Evolutionary conservation across 2,888 invertebrate species (phyloP), one percentile per base, ranked within the genome.

Genomic region (Hyposoter didymator): DNA sequence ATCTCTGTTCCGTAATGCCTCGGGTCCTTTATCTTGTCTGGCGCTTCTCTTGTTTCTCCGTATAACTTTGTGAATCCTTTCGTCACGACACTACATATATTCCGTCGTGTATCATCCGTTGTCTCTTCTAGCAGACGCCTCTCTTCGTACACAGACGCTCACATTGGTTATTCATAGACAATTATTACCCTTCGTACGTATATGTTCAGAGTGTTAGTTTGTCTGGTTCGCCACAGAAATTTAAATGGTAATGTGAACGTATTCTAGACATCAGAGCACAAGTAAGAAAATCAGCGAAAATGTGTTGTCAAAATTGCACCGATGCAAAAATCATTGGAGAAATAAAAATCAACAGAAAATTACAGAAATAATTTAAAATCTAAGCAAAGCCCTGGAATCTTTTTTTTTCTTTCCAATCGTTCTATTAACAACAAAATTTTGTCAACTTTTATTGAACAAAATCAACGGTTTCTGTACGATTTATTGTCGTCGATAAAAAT

Each of bases 141-240:
- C 69, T 69, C 59, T 55, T 19, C 80, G 64, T 43, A 14, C 55
- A 43, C 75, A 66, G 75, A 84, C 81, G 73, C 73, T 55, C 78
- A 55, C 86, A 87, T 87, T 87, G 74, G 72, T 84, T 87, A 87
- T 87, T 88, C 88, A 87, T 88, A 86, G 86, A 88, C 87, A 87
- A 87, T 88, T 87, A 86, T 85, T 85, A 82, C 75, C 39, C 74
- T 78, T 45, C 73, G 52, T 66, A 28, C 39, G 22, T 66, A n/a
- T 14, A 67, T 67, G 52, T 39, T 22, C 19, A 22, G 39, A 55
- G 28, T 55, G 12, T 39, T 39, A 43, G 73, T 43, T 17, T 43
- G 73, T 73, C 73, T 67, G 49, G 12, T 55, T 47, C 55, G 74
- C 64, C 22, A 78, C 78, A 74, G 78, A 84, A 83, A 85, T 89